phyloP scores from a whole-genome alignment of 1,140 invertebrate genomes.

The Anastrepha ludens region DNA sequence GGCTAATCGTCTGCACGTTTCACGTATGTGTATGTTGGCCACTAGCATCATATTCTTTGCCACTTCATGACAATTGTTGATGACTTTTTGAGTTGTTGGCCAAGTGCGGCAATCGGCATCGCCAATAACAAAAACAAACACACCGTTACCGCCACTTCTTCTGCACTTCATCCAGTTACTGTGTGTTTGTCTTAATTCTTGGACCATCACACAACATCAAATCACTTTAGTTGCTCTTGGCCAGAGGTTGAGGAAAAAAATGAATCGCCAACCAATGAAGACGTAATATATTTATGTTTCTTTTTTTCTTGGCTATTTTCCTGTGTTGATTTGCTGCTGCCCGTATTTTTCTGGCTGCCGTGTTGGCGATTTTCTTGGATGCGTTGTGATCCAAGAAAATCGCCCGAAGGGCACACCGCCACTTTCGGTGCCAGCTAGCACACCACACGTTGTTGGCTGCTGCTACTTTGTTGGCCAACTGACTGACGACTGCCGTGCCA shows the following conservation, averaged over 20 bases:
- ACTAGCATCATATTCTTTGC: conserved; percentile 50
- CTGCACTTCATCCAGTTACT: background rate
- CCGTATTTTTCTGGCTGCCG: conserved; percentile 54
- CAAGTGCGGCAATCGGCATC: conserved; percentile 42
- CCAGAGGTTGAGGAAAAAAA: background rate
- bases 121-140: conserved; percentile 2
- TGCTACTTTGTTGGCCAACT: conserved; percentile 74
- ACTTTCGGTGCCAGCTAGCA: conserved; percentile 68
- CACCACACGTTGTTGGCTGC: conserved; percentile 58
- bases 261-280: conserved; percentile 18
- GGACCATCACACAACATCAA: conserved; percentile 63
- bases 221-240: conserved; percentile 56
- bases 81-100: conserved; percentile 54
- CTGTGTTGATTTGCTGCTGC: conserved; percentile 52
- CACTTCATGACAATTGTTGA: conserved; percentile 46
- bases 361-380: conserved; percentile 72
- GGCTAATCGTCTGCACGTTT: conserved; percentile 40
- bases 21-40: background rate
- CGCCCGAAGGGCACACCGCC: conserved; percentile 57
- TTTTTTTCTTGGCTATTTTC: conserved; percentile 40
- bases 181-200: conserved; percentile 56
- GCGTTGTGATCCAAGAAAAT: conserved; percentile 62
- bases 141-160: background rate
- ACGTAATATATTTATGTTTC: conserved; percentile 50
- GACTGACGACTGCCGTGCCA: conserved; percentile 70